phyloP scores from a whole-genome alignment of 2,113 vertebrate species.

The Tiliqua scincoides region DNA sequence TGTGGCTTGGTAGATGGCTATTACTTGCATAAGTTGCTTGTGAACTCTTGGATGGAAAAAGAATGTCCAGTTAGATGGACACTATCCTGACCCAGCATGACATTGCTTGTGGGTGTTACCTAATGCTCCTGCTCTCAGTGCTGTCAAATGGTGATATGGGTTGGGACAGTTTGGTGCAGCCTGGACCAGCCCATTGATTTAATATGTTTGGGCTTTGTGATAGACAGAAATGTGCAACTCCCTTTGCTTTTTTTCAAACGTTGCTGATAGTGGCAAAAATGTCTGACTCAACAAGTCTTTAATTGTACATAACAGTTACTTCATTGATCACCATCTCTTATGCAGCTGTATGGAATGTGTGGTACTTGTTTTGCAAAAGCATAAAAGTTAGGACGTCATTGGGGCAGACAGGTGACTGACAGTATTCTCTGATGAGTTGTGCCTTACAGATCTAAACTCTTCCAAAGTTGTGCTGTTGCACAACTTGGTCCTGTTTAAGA shows the following conservation, averaged over 20 bases:
- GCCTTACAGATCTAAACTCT: not conserved
- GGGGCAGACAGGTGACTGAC: not conserved
- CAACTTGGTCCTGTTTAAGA: not conserved
- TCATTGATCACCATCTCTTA: not conserved
- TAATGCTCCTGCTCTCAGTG: not conserved
- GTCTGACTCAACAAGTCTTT: conserved; percentile 25
- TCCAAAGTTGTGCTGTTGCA: not conserved
- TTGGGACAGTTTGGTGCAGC: not conserved
- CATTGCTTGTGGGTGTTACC: not conserved
- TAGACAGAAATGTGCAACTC: not conserved
- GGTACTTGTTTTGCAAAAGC: not conserved
- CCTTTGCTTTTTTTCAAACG: not conserved
- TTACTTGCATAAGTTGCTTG: not conserved
- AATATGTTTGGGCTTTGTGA: not conserved
- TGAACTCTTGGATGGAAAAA: not conserved
- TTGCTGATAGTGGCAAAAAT: not conserved
- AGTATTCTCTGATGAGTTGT: not conserved
- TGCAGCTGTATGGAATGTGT: not conserved
- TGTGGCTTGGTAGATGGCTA: not conserved
- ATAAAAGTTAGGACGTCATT: not conserved
- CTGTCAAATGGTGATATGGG: not conserved
- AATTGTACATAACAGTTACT: conserved; percentile 23
- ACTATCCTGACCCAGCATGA: not conserved
- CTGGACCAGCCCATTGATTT: not conserved
- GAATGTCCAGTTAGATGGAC: not conserved